Evolutionary conservation across 2,797 vertebrate species (phyloP), one percentile per base, ranked within the genome.

Genomic region (Alcedo atthis): DNA sequence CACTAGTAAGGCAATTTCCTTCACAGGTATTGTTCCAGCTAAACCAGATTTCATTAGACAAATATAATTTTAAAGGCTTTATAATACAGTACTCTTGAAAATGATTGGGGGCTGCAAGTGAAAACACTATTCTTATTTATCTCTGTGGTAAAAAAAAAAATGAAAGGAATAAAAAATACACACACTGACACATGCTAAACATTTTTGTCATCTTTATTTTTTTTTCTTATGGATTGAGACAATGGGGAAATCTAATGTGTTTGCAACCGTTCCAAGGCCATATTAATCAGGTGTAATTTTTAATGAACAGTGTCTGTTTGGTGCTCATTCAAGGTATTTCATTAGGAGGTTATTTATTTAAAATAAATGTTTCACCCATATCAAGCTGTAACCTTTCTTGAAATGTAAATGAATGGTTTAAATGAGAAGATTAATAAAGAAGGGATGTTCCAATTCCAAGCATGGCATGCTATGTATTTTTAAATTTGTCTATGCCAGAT

Each of bases 401-500:
- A 98, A 98, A 98, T 97, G 97, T 97, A 98, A 98, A 98, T 98
- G 97, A 97, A 97, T 93, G 94, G 96, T 97, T 97, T 98, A 98
- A 98, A 98, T 96, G 95, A 96, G 96, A 97, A 97, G 97, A 98
- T 98, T 97, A 98, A 97, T 98, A 98, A 98, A 97, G 96, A 97
- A 97, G 96, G 97, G 97, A 97, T 97, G 97, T 97, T 98, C 97
- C 96, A 94, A 97, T 97, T 97, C 97, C 97, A 98, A 97, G 97
- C 97, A 97, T 97, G 97, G 97, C 97, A 98, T 97, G 97, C 97
- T 98, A 98, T 98, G 97, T 98, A 98, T 98, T 98, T 98, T 97
- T 97, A 98, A 98, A 98, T 98, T 98, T 98, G 98, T 98, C 98
- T 98, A 97, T 98, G 98, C 98, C 98, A 98, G 98, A 98, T 98